phyloP scores from a whole-genome alignment of 1,140 invertebrate species.

The Thaumetopoea pityocampa region DNA sequence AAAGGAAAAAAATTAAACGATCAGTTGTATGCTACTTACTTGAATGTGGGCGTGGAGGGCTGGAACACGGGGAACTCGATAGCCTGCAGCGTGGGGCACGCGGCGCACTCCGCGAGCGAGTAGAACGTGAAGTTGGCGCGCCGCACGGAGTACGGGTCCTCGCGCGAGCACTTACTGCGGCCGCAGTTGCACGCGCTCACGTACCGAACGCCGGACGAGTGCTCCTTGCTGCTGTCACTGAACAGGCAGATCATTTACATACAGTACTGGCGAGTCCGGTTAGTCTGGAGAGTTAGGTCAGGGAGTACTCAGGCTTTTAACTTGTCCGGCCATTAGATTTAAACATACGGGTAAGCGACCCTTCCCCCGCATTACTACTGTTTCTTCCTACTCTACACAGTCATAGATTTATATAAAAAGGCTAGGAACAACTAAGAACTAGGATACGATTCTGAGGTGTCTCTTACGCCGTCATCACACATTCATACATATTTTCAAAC shows the following conservation, averaged over 20 bases:
- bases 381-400: no score
- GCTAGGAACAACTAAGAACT: no score
- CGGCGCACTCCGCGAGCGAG: conserved; percentile 85
- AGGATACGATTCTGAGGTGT: no score
- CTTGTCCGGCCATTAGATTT: no score
- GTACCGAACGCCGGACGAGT: conserved; percentile 88
- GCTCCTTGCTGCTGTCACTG: conserved; percentile 75
- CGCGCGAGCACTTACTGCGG: conserved; percentile 85
- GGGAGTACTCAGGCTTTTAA: no score
- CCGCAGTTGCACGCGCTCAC: conserved; percentile 95
- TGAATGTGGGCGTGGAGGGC: conserved; percentile 83
- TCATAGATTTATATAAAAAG: no score
- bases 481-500: no score
- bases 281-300: no score
- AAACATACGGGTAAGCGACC: no score
- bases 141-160: conserved; percentile 92
- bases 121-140: conserved; percentile 94
- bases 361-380: no score
- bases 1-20: conserved; percentile 1
- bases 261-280: no score
- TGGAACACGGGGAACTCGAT: conserved; percentile 90
- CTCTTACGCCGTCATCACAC: no score
- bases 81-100: conserved; percentile 78
- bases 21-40: conserved; percentile 37
- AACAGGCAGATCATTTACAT: conserved; percentile 1